These are phyloP conservation scores for Sander vitreus DNA, from an alignment of 2,113 vertebrate species.

Conservation along the genomic window DNA sequence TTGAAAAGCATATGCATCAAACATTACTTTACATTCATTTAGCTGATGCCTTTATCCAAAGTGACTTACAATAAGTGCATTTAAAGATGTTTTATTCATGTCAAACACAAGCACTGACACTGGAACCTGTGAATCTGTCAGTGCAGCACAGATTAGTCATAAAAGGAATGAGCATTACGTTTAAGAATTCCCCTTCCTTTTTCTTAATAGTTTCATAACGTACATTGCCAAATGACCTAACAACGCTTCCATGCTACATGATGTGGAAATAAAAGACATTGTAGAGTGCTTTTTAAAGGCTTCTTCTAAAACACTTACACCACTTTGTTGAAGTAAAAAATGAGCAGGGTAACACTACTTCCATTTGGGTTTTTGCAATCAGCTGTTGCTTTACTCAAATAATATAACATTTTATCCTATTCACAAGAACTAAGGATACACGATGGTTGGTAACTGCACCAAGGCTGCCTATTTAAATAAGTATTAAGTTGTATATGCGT, in stretches of 20 bases:
- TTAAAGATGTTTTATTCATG: no score
- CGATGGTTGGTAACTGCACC: background rate
- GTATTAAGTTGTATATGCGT: background rate
- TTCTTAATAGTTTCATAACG: conserved; percentile 2
- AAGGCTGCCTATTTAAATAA: background rate
- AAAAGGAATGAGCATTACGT: background rate
- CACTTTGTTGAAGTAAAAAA: background rate
- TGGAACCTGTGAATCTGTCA: background rate
- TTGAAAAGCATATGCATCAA: background rate
- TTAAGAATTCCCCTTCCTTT: background rate
- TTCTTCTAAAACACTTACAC: background rate
- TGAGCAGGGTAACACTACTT: background rate
- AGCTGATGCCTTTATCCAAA: no score
- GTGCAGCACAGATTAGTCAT: background rate
- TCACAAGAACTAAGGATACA: background rate
- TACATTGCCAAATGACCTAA: background rate
- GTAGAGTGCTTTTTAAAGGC: no score
- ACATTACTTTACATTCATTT: no score
- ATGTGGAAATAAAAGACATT: background rate
- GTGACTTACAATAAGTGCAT: no score
- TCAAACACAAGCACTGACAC: background rate
- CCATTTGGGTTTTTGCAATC: background rate
- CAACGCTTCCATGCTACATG: background rate
- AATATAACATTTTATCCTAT: background rate
- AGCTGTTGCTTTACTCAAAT: background rate